Percentiles rank a stretch among this genome's conserved stretches.
phyloP scores from a whole-genome alignment of 92 coral and sea anemone species.

The Muricea muricata region DNA sequence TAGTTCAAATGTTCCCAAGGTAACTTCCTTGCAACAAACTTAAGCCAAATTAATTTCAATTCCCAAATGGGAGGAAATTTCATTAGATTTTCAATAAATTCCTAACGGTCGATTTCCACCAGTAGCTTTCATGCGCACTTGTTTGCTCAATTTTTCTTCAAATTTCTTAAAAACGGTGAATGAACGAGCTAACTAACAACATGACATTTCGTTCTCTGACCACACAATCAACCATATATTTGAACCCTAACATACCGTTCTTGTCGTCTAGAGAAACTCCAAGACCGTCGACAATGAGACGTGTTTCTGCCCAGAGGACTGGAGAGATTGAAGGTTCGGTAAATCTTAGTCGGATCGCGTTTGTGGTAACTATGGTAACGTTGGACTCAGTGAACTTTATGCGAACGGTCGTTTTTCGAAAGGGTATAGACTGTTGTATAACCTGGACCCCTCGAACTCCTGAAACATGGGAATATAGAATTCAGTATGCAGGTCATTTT shows the following conservation, averaged over 20 bases:
- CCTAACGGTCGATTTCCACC: too few relatives aligned
- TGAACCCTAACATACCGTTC: slow-evolving; percentile 65
- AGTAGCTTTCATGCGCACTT: too few relatives aligned
- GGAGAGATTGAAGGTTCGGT: slow-evolving; percentile 90
- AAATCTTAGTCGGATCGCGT: slow-evolving; percentile 76
- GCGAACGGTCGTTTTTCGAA: slow-evolving; percentile 74
- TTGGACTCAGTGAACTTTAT: slow-evolving; percentile 52
- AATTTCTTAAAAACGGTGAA: too few relatives aligned
- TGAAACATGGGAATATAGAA: slow-evolving; percentile 22
- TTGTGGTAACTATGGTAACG: slow-evolving; percentile 71
- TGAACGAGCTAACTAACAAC: not conserved
- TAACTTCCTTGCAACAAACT: too few relatives aligned
- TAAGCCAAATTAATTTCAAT: too few relatives aligned
- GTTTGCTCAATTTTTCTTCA: too few relatives aligned
- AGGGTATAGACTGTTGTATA: slow-evolving; percentile 82
- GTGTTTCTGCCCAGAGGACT: slow-evolving; percentile 76
- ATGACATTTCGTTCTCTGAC: too few relatives aligned
- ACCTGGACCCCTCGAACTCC: slow-evolving; percentile 93
- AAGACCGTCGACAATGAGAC: slow-evolving; percentile 67
- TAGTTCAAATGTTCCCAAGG: too few relatives aligned
- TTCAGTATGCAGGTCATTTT: not conserved
- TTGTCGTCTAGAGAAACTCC: slow-evolving; percentile 29
- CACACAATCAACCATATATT: too few relatives aligned
- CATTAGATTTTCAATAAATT: too few relatives aligned
- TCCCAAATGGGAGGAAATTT: too few relatives aligned